Evolutionary conservation across 2,888 invertebrate genomes (phyloP).

Genomic region (Teinopalpus imperialis): DNA sequence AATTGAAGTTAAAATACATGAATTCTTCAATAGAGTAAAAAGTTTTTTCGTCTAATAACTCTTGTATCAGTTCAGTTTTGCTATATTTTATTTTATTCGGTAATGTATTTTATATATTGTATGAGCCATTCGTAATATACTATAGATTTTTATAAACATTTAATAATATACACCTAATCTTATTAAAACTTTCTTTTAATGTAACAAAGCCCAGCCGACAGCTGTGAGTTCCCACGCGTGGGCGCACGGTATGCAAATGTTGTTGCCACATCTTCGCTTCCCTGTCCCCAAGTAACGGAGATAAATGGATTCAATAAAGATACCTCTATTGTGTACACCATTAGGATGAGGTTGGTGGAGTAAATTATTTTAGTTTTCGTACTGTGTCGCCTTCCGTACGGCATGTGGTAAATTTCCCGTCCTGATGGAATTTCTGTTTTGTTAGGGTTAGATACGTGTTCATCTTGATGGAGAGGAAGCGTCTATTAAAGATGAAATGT

Average conservation of each 20-base stretch:
- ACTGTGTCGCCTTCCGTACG: background rate
- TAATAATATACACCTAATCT: too few species aligned
- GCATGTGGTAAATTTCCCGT: constrained; percentile 15
- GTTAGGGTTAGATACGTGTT: constrained; percentile 6
- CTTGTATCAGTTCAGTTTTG: too few species aligned
- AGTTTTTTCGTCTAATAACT: too few species aligned
- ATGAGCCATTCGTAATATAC: too few species aligned
- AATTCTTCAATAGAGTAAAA: too few species aligned
- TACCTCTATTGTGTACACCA: background rate
- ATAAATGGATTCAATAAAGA: background rate
- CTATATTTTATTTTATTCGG: too few species aligned
- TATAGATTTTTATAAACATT: too few species aligned
- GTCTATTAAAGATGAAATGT: too few species aligned
- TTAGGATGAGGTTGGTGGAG: background rate
- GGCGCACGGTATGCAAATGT: constrained; percentile 19
- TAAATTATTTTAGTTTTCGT: background rate
- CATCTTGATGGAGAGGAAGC: background rate
- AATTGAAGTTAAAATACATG: too few species aligned
- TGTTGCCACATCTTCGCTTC: constrained; percentile 17
- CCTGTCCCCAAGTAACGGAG: background rate
- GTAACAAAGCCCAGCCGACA: background rate
- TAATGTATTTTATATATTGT: too few species aligned
- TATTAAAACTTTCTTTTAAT: background rate
- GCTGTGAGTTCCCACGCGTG: constrained; percentile 12
- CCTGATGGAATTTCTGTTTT: constrained; percentile 22